Evolutionary conservation across 2,797 vertebrate genomes (phyloP).

Genomic region (Micromesistius poutassou): DNA sequence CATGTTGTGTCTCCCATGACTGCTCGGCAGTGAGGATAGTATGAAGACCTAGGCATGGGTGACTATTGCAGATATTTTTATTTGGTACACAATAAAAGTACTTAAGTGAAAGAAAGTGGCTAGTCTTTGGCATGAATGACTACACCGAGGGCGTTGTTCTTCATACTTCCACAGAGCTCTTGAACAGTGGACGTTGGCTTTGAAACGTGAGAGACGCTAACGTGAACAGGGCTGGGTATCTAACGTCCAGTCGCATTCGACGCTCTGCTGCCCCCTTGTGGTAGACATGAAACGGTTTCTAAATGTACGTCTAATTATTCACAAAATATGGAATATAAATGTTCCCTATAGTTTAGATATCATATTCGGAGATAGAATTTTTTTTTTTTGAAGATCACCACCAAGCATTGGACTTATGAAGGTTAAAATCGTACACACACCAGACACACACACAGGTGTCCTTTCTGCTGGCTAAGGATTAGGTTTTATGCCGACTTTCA

Average conservation of each 20-base stretch:
- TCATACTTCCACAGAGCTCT: background rate
- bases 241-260: slow-evolving; percentile 11
- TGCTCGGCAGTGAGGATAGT: slow-evolving; percentile 12
- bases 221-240: background rate
- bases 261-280: slow-evolving; percentile 64
- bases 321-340: background rate
- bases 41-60: background rate
- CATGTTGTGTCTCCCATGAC: slow-evolving; percentile 64
- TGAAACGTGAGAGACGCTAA: background rate
- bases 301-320: background rate
- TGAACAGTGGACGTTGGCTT: background rate
- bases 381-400: background rate
- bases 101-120: background rate
- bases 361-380: background rate
- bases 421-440: background rate
- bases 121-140: background rate
- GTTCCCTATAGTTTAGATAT: background rate
- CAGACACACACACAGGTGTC: background rate
- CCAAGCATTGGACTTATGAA: background rate
- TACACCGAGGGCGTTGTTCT: background rate
- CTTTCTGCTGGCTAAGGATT: background rate
- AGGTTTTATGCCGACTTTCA: background rate
- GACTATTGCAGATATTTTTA: background rate
- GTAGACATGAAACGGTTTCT: background rate
- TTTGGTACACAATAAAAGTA: background rate